These are phyloP conservation scores for Psittacula cyanocephala DNA, from an alignment of 2,113 vertebrate genomes.

Conservation along the genomic window DNA sequence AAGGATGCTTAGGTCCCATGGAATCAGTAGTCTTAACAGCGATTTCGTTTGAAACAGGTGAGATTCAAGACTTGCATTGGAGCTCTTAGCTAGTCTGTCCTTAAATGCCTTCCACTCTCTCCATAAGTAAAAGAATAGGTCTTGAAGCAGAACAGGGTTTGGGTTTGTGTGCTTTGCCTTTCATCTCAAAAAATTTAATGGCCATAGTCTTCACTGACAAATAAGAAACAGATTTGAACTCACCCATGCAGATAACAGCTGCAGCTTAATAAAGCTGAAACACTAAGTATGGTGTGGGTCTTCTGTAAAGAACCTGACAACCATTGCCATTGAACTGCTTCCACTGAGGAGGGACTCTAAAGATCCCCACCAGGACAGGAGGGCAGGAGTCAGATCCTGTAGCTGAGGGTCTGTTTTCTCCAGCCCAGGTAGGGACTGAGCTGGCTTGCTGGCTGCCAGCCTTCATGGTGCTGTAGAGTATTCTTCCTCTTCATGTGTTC, in stretches of 20 bases:
- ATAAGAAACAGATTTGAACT: not conserved
- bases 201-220: not conserved
- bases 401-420: not conserved
- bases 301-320: not conserved
- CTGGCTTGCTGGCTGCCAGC: not conserved
- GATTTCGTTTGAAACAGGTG: not conserved
- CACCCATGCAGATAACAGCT: not conserved
- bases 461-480: not conserved
- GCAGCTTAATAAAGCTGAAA: not conserved
- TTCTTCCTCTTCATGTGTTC: not conserved
- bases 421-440: not conserved
- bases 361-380: not conserved
- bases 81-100: not conserved
- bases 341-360: not conserved
- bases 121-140: not conserved
- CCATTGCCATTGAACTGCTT: not conserved
- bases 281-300: too few relatives aligned
- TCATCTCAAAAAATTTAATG: accelerated
- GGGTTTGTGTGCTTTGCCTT: not conserved
- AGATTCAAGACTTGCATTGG: not conserved
- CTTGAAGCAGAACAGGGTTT: not conserved
- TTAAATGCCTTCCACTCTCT: not conserved
- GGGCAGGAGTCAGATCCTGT: not conserved
- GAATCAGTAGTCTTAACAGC: not conserved
- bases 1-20: not conserved